These are phyloP conservation scores for Sesamia nonagrioides DNA, from an alignment of 1,140 invertebrate species.

Conservation along the genomic window DNA sequence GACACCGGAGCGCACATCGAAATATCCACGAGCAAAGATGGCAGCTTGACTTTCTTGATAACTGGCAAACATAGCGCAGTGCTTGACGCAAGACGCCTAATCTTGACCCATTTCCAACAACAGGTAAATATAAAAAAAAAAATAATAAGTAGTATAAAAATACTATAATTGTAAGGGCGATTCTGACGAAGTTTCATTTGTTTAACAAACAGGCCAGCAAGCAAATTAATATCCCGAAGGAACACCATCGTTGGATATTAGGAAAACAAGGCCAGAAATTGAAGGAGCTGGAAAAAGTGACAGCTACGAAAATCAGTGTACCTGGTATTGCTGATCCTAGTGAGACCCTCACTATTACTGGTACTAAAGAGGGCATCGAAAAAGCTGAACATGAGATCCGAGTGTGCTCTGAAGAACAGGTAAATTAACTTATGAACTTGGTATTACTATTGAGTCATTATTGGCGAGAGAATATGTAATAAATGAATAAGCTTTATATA, in stretches of 20 bases:
- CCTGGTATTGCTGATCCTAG: constrained; percentile 95
- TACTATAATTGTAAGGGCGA: not conserved
- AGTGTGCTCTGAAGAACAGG: constrained; percentile 97
- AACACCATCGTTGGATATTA: constrained; percentile 97
- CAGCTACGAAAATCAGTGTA: constrained; percentile 97
- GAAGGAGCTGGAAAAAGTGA: constrained; percentile 96
- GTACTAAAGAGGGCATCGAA: constrained; percentile 98
- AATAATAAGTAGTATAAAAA: no score
- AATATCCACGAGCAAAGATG: constrained; percentile 97
- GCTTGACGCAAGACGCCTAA: constrained; percentile 94
- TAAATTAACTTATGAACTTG: constrained; percentile 64
- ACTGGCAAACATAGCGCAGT: constrained; percentile 97
- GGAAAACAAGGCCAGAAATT: constrained; percentile 96
- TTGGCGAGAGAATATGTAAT: no score
- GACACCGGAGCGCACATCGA: constrained; percentile 98
- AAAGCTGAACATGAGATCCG: constrained; percentile 98
- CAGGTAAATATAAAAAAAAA: constrained; percentile 89
- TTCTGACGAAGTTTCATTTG: constrained; percentile 51
- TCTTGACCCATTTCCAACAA: constrained; percentile 96
- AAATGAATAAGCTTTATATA: no score
- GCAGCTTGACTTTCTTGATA: constrained; percentile 98
- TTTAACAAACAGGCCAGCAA: constrained; percentile 90
- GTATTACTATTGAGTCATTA: no score
- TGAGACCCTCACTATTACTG: constrained; percentile 95
- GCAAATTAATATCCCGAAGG: constrained; percentile 96